These are phyloP conservation scores for Ophiodon elongatus DNA, from an alignment of 2,113 vertebrate species.

Conservation along the genomic window DNA sequence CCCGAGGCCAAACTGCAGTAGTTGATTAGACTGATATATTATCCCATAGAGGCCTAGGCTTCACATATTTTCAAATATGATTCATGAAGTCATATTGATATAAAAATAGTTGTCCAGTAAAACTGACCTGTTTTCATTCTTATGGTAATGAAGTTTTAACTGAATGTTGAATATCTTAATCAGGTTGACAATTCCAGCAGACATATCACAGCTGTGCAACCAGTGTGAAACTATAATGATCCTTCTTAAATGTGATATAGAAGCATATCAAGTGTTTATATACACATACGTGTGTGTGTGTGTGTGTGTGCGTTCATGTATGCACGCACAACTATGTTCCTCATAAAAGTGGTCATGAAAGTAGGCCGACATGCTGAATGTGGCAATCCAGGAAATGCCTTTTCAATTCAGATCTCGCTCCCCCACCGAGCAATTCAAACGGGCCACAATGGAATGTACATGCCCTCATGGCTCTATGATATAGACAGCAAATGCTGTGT, in stretches of 20 bases:
- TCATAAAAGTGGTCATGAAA: conserved; percentile 13
- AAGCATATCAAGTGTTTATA: not conserved
- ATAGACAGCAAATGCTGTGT: conserved; percentile 35
- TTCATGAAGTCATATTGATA: not conserved
- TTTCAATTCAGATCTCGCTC: conserved; percentile 39
- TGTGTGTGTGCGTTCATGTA: not conserved
- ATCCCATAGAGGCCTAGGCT: not conserved
- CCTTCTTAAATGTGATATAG: not conserved
- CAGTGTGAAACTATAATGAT: not conserved
- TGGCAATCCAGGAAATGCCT: conserved; percentile 37
- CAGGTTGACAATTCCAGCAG: not conserved
- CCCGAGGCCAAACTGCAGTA: not conserved
- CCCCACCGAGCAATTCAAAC: conserved; percentile 58
- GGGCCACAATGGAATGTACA: conserved; percentile 45
- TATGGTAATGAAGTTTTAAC: not conserved
- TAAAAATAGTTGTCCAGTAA: not conserved
- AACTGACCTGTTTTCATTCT: not conserved
- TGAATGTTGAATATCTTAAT: not conserved
- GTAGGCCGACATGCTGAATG: conserved; percentile 5
- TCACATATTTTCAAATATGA: not conserved
- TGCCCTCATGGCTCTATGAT: conserved; percentile 14
- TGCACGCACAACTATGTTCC: not conserved
- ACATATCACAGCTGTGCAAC: not conserved
- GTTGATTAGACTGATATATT: not conserved
- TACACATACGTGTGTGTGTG: not conserved